phyloP scores from a whole-genome alignment of 2,888 invertebrate genomes.

The Loripinus fragilis region DNA sequence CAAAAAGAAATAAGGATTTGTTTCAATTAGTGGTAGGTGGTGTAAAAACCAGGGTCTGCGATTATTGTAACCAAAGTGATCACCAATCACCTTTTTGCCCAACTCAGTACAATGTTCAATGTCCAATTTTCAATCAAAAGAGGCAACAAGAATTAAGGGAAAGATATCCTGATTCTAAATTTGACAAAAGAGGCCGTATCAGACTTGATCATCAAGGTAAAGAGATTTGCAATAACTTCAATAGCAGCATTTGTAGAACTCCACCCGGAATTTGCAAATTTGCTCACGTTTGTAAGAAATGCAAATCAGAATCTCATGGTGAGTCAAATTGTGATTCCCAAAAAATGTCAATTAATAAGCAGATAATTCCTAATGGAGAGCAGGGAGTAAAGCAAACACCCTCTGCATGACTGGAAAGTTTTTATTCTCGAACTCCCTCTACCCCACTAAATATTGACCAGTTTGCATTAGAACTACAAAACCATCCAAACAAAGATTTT shows the following conservation, averaged over 20 bases:
- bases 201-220: neutral
- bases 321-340: neutral
- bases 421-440: neutral
- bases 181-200: neutral
- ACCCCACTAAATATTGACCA: neutral
- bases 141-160: neutral
- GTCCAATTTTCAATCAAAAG: neutral
- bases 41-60: neutral
- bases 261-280: neutral
- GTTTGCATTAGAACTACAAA: neutral
- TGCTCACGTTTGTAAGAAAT: neutral
- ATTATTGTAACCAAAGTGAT: neutral
- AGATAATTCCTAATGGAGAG: no score
- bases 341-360: neutral
- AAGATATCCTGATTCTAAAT: neutral
- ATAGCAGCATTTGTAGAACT: neutral
- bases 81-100: neutral
- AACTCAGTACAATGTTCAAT: neutral
- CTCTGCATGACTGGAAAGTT: neutral
- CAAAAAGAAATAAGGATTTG: neutral
- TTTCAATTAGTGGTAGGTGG: neutral
- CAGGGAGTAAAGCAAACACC: no score
- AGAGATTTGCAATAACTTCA: conserved; percentile 1
- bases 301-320: neutral
- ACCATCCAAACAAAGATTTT: neutral